These are phyloP conservation scores for honey bee (Apis mellifera) DNA, from an alignment of 1,140 invertebrate genomes.

Conservation along the genomic window DNA sequence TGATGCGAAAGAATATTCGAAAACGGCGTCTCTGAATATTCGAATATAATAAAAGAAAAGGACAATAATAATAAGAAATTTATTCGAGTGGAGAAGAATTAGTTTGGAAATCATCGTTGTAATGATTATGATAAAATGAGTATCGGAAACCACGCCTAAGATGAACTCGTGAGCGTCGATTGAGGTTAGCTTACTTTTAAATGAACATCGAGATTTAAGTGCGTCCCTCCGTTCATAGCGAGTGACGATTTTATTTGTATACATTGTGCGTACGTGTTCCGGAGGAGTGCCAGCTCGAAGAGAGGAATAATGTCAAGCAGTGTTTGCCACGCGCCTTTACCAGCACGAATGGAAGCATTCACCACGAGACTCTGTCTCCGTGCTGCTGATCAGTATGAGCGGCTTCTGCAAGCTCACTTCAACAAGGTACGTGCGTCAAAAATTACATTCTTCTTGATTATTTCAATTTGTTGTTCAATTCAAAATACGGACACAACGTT, in stretches of 20 bases:
- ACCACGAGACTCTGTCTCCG: constrained; percentile 83
- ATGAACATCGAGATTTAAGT: constrained; percentile 10
- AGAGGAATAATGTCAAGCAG: constrained; percentile 75
- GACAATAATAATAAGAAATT: background rate
- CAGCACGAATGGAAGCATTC: constrained; percentile 81
- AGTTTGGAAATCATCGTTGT: background rate
- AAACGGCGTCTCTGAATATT: background rate
- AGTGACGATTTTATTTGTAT: constrained; percentile 37
- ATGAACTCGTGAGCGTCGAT: constrained; percentile 7
- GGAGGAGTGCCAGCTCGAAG: constrained; percentile 25
- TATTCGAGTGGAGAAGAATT: no score
- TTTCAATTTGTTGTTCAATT: no score
- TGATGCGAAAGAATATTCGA: background rate
- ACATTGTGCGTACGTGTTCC: constrained; percentile 22
- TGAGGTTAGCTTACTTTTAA: constrained; percentile 33
- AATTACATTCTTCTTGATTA: background rate
- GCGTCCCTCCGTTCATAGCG: constrained; percentile 17
- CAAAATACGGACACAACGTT: no score
- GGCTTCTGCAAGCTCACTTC: constrained; percentile 79
- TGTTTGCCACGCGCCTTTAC: constrained; percentile 80
- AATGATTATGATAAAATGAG: background rate
- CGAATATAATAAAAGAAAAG: background rate
- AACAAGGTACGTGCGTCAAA: constrained; percentile 70
- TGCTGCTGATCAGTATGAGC: constrained; percentile 84
- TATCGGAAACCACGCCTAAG: background rate